Percentiles rank a stretch among this genome's conserved stretches.
Conservation (phyloP, 2,113 vertebrate species). For the Columbina picui region DNA sequence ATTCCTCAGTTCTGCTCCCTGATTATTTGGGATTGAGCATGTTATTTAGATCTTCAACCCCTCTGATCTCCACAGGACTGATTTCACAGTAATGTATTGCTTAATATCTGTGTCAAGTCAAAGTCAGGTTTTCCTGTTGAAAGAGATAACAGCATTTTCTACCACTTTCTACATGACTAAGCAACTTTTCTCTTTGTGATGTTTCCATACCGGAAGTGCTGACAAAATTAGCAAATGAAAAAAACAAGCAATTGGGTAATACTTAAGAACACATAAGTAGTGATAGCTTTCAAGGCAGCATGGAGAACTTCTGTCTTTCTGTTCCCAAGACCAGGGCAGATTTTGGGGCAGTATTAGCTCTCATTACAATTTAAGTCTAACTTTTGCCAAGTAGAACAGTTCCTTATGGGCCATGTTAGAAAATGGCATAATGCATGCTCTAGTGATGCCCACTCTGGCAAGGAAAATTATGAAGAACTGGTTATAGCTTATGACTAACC, state of each 20-base stretch:
- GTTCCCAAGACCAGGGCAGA: not conserved
- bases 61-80: not conserved
- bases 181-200: not conserved
- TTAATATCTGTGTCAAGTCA: rapidly evolving
- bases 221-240: not conserved
- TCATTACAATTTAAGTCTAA: not conserved
- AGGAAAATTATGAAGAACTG: not conserved
- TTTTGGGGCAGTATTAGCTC: not conserved
- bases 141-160: not conserved
- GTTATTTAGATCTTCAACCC: not conserved
- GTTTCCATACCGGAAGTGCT: not conserved
- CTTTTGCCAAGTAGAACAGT: not conserved
- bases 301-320: not conserved
- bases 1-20: not conserved
- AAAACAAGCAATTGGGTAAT: not conserved
- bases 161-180: not conserved
- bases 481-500: not conserved
- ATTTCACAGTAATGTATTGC: not conserved
- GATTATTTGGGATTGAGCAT: not conserved
- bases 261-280: not conserved
- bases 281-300: not conserved
- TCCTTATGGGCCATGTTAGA: not conserved
- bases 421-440: not conserved
- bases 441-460: not conserved
- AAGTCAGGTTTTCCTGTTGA: not conserved